Evolutionary conservation across 2,113 vertebrate genomes (phyloP).

Genomic region (Capreolus pygargus): DNA sequence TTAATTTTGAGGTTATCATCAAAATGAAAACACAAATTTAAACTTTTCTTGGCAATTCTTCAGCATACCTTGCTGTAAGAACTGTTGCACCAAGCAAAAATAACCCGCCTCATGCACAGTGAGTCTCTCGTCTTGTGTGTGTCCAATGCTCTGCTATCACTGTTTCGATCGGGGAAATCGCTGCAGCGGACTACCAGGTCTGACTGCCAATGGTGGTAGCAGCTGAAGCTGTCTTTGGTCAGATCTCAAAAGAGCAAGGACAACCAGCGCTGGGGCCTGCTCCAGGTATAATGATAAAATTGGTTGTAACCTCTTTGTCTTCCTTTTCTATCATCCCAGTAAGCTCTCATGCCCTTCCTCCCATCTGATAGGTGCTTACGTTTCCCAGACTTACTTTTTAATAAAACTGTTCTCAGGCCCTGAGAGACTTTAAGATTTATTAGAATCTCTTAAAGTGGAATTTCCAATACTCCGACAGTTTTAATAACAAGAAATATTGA

Average conservation of each 20-base stretch:
- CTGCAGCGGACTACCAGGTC: neutral
- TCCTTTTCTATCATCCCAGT: neutral
- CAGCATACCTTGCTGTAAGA: neutral
- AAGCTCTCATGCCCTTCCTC: neutral
- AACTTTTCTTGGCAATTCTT: neutral
- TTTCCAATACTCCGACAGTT: neutral
- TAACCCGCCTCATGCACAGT: neutral
- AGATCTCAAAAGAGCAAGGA: neutral
- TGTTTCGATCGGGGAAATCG: neutral
- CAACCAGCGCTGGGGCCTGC: neutral
- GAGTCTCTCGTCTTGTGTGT: neutral
- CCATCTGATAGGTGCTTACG: neutral
- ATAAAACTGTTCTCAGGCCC: neutral
- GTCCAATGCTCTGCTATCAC: neutral
- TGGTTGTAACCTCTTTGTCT: neutral
- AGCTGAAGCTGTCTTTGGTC: neutral
- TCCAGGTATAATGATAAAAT: neutral
- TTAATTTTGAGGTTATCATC: neutral
- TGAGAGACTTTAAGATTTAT: neutral
- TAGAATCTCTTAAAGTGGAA: neutral
- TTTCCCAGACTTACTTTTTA: neutral
- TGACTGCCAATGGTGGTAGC: neutral
- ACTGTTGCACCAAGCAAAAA: neutral
- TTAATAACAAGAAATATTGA: neutral
- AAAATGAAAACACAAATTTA: neutral